Evolutionary conservation across 2,113 vertebrate species (phyloP), one percentile per base, ranked within the genome.

Genomic region (Callionymus lyra): DNA sequence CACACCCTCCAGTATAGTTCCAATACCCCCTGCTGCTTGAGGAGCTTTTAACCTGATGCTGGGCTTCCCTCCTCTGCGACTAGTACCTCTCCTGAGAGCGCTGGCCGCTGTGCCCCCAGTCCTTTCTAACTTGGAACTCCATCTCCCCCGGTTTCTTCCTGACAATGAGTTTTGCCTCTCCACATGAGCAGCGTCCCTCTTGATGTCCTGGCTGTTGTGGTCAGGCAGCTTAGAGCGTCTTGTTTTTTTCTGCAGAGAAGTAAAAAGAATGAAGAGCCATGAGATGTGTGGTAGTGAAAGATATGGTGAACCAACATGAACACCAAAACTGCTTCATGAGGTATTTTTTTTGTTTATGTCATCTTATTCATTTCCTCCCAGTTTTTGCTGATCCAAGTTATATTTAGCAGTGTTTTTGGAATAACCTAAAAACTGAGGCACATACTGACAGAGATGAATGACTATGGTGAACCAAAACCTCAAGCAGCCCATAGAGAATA

Each of bases 151-250:
- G 76, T 83, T 90, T 16, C 81, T 81, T 47, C 84, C 58, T 0
- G 88, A 41, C 0, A 84, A 73, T 39, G 85, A 78, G 32, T 73
- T 83, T 27, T 79, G 71, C 15, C 86, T 75, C 4, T 88, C 88
- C 51, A 88, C 88, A 0, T 81, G 74, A 0, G 82, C 85, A 6
- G 75, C 63, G 67, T 90, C 88, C 41, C 55, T 69, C 44, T 74
- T 82, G 0, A 63, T 83, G 70, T 94, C 91, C 66, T 87, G 91
- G 0, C 82, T 84, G 63, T 86, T 90, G 55, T 89, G 89, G 70
- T 97, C 91, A 0, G 91, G 90, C 12, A 91, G 83, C 45, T 87
- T 87, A 2, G 87, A 87, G 32, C 89, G 88, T 14, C 87, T 85
- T 52, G 89, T 87, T 44, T 85, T 89, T 42, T 85, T 87, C 88